Conservation (phyloP, 2,113 vertebrate genomes). For the Spilogale gracilis region DNA sequence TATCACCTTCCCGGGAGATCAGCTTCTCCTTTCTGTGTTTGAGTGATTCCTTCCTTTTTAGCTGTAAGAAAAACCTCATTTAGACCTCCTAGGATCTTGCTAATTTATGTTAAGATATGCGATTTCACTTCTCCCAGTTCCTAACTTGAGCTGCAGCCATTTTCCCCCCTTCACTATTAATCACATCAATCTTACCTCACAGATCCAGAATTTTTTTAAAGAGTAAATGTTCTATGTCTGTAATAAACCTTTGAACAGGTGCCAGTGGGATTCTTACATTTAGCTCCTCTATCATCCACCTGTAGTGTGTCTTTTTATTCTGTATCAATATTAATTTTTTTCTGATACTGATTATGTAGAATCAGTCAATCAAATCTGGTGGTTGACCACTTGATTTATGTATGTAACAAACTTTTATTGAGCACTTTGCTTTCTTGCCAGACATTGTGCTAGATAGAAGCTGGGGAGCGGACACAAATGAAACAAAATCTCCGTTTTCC, state of each 20-base stretch:
- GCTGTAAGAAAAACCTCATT: background rate
- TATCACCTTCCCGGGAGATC: background rate
- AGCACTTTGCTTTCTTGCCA: background rate
- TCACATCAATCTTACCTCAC: background rate
- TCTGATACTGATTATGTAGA: background rate
- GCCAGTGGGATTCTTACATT: background rate
- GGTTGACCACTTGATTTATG: background rate
- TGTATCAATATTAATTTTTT: background rate
- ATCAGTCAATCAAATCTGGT: background rate
- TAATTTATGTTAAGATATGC: background rate
- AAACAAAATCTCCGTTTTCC: background rate
- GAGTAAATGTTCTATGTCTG: background rate
- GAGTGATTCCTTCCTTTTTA: background rate
- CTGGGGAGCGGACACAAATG: background rate
- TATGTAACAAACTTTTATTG: background rate
- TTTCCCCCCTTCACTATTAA: background rate
- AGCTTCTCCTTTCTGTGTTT: background rate
- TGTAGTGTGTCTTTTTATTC: background rate
- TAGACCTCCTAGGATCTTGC: background rate
- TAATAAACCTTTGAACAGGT: background rate
- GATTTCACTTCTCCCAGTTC: too few relatives aligned
- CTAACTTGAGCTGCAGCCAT: background rate
- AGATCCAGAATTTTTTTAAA: slow-evolving; percentile 14
- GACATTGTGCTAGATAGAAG: background rate
- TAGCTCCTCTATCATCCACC: too few relatives aligned